A percentile compares a stretch with the other conserved stretches of the same genome.
These are phyloP conservation scores for Drosophila colorata DNA, from an alignment of 2,888 invertebrate species.

Conservation along the genomic window DNA sequence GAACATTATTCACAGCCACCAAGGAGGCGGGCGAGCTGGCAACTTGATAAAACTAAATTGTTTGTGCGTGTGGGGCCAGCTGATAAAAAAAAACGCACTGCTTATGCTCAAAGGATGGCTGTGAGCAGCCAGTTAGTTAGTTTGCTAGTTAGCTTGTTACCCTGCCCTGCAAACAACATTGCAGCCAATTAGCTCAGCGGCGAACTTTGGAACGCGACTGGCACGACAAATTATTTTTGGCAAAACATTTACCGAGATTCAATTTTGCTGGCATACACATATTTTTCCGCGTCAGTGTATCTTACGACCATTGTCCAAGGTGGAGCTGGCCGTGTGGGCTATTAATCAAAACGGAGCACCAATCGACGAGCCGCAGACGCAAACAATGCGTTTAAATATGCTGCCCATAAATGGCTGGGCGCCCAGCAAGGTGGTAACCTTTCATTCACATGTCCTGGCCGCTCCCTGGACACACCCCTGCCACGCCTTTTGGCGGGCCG, in stretches of 20 bases:
- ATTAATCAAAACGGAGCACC: conserved; percentile 68
- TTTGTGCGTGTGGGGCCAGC: conserved; percentile 59
- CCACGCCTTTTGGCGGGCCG: conserved; percentile 15
- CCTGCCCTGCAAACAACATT: conserved; percentile 33
- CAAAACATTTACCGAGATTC: conserved; percentile 53
- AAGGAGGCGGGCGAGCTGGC: conserved; percentile 2
- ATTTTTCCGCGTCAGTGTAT: conserved; percentile 18
- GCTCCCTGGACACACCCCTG: conserved; percentile 23
- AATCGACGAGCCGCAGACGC: conserved; percentile 43
- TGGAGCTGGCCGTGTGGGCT: conserved; percentile 23
- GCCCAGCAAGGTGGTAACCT: conserved; percentile 10
- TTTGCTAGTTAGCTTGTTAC: conserved; percentile 33
- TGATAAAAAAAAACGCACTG: conserved; percentile 59
- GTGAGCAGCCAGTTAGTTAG: conserved; percentile 26
- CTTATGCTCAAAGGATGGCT: conserved; percentile 31
- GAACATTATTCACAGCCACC: conserved; percentile 67
- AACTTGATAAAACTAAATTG: conserved; percentile 35
- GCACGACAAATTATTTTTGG: conserved; percentile 32
- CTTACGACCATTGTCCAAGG: conserved; percentile 20
- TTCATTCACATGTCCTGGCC: conserved; percentile 33
- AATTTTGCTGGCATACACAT: conserved; percentile 64
- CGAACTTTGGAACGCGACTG: conserved; percentile 48
- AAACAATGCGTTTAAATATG: conserved; percentile 61
- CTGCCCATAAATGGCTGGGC: conserved; percentile 43
- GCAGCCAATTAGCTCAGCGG: conserved; percentile 62